Percentiles rank a stretch among this genome's conserved stretches.
Evolutionary conservation across 2,888 invertebrate genomes (phyloP).

Genomic region (Drosophila formosana): DNA sequence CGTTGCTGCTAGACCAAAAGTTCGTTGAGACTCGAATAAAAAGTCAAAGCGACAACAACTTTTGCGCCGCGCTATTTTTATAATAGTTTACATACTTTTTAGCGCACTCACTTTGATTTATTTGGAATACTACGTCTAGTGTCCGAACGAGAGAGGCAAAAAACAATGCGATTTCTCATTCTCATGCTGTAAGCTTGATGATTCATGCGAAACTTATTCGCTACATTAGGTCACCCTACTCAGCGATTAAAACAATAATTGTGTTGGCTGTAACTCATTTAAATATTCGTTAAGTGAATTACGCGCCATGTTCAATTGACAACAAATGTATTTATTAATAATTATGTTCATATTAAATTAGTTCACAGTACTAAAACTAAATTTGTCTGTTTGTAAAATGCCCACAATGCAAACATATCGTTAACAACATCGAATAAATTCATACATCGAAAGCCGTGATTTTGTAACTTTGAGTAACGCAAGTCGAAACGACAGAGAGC

Average conservation of each 20-base stretch:
- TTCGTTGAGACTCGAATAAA: slow-evolving; percentile 11
- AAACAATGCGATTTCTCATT: background rate
- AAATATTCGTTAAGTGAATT: background rate
- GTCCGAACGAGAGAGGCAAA: too few relatives aligned
- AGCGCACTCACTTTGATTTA: slow-evolving; percentile 27
- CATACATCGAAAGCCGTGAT: slow-evolving; percentile 24
- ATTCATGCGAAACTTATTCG: slow-evolving; percentile 1
- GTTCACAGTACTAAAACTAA: slow-evolving; percentile 38
- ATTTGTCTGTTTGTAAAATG: slow-evolving; percentile 19
- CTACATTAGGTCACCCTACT: slow-evolving; percentile 1
- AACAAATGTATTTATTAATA: slow-evolving; percentile 35
- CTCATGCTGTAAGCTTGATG: slow-evolving; percentile 3
- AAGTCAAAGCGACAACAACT: slow-evolving; percentile 27
- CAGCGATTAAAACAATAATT: background rate
- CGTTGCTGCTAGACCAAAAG: slow-evolving; percentile 10
- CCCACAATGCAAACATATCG: slow-evolving; percentile 12
- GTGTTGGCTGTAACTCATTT: too few relatives aligned
- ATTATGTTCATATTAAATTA: slow-evolving; percentile 55
- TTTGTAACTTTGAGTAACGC: background rate
- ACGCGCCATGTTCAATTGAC: background rate
- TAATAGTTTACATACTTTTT: slow-evolving; percentile 49
- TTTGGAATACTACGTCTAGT: background rate
- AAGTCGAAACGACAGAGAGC: slow-evolving; percentile 4
- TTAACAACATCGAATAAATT: slow-evolving; percentile 21
- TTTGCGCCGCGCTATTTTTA: slow-evolving; percentile 47